A percentile compares a stretch with the other conserved stretches of the same genome.
These are phyloP conservation scores for Amphipoea lucens DNA, from an alignment of 2,888 invertebrate species.

Conservation along the genomic window DNA sequence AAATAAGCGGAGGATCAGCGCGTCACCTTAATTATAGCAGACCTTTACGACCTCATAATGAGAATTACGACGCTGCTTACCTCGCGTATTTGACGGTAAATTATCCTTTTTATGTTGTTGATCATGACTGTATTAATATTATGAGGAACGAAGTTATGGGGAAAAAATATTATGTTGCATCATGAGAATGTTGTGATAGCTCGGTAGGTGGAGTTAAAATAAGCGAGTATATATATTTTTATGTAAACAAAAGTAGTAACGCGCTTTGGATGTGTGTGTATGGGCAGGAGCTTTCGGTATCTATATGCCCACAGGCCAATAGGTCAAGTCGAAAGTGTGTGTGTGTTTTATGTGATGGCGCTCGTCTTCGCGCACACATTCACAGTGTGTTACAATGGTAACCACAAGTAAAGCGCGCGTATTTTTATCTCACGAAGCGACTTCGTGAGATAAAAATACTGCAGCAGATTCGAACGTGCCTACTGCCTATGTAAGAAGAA, in stretches of 20 bases:
- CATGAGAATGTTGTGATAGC: neutral
- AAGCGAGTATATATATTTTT: neutral
- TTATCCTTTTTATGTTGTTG: conserved; percentile 67
- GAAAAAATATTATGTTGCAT: conserved; percentile 30
- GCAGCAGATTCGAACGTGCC: too few relatives aligned
- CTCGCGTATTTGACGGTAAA: conserved; percentile 62
- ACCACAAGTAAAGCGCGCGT: neutral
- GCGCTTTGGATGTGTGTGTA: neutral
- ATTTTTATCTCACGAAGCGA: too few relatives aligned
- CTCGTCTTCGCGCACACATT: neutral
- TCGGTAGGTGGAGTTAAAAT: neutral
- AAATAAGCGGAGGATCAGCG: conserved; percentile 51
- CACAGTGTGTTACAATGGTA: neutral
- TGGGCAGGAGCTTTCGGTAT: neutral
- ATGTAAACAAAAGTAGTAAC: neutral
- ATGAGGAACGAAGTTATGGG: conserved; percentile 4
- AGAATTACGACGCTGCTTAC: conserved; percentile 67
- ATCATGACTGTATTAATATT: conserved; percentile 62
- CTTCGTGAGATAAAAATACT: neutral
- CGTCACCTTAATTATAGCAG: conserved; percentile 56
- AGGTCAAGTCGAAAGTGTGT: neutral
- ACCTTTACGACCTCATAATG: conserved; percentile 76
- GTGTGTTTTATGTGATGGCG: neutral
- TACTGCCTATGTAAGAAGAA: too few relatives aligned
- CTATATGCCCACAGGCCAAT: neutral